These are phyloP conservation scores for Poecile montanus DNA, from an alignment of 2,797 vertebrate species.

Conservation along the genomic window DNA sequence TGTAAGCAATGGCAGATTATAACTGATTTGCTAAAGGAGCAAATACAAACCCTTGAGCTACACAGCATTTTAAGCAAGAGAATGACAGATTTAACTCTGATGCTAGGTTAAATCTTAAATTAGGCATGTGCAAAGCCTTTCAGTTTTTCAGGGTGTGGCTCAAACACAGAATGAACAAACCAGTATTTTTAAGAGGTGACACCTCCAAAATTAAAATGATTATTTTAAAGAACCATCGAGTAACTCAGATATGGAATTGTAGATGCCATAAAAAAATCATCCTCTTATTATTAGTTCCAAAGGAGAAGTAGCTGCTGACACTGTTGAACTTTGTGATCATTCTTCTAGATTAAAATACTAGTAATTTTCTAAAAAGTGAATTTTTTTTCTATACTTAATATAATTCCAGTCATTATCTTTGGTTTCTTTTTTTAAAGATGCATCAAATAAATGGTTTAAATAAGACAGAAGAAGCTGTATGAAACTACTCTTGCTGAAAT, in stretches of 20 bases:
- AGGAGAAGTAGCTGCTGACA: neutral
- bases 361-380: neutral
- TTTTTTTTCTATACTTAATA: neutral
- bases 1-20: neutral
- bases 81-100: neutral
- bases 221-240: neutral
- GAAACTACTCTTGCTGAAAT: neutral
- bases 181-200: neutral
- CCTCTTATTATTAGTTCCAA: neutral
- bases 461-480: neutral
- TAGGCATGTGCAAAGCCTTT: slow-evolving; percentile 2
- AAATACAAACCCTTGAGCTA: neutral
- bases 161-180: neutral
- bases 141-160: neutral
- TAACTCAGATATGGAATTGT: neutral
- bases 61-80: neutral
- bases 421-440: neutral
- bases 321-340: neutral
- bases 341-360: neutral
- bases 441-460: neutral
- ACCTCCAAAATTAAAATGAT: neutral
- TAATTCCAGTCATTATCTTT: neutral
- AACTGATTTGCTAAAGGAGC: neutral
- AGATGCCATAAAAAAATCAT: neutral
- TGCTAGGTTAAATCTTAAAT: slow-evolving; percentile 14